phyloP scores from a whole-genome alignment of 2,797 vertebrate genomes.

The Parauchenoglanis ngamensis region DNA sequence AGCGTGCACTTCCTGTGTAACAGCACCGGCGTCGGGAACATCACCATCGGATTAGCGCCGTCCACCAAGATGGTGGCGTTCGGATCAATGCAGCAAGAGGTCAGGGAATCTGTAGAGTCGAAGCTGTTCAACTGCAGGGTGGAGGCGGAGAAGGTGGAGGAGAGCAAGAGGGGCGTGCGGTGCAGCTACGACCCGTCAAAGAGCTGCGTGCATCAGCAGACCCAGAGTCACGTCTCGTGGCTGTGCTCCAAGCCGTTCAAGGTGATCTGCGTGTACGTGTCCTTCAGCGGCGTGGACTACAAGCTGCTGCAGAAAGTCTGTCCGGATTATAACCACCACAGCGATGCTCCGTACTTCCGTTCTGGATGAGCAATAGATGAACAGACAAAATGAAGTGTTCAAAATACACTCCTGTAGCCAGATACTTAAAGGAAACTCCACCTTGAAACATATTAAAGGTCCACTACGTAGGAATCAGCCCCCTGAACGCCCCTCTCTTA shows the following conservation, averaged over 20 bases:
- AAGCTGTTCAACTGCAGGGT: constrained; percentile 98
- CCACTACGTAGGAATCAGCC: no score
- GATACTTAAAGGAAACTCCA: not conserved
- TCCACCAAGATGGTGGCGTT: constrained; percentile 97
- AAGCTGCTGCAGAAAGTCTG: constrained; percentile 99
- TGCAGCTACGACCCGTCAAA: constrained; percentile 96
- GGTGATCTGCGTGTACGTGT: constrained; percentile 99
- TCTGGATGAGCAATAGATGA: constrained; percentile 81
- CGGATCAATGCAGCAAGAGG: constrained; percentile 86
- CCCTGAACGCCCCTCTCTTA: no score
- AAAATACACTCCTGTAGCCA: not conserved
- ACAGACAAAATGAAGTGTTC: not conserved
- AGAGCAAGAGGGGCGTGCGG: constrained; percentile 92
- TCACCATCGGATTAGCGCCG: constrained; percentile 93
- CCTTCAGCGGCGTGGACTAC: constrained; percentile 98
- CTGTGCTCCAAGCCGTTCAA: constrained; percentile 99
- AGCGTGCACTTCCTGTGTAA: constrained; percentile 98
- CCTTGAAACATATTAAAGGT: not conserved
- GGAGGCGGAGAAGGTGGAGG: constrained; percentile 97
- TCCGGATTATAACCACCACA: constrained; percentile 99
- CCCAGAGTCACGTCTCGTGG: constrained; percentile 97
- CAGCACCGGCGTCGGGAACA: constrained; percentile 94
- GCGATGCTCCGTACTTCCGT: constrained; percentile 95
- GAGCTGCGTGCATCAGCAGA: constrained; percentile 97
- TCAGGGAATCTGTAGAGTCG: constrained; percentile 94